Conservation (phyloP, 2,888 invertebrate species). For the Sinohyriopsis cumingii region DNA sequence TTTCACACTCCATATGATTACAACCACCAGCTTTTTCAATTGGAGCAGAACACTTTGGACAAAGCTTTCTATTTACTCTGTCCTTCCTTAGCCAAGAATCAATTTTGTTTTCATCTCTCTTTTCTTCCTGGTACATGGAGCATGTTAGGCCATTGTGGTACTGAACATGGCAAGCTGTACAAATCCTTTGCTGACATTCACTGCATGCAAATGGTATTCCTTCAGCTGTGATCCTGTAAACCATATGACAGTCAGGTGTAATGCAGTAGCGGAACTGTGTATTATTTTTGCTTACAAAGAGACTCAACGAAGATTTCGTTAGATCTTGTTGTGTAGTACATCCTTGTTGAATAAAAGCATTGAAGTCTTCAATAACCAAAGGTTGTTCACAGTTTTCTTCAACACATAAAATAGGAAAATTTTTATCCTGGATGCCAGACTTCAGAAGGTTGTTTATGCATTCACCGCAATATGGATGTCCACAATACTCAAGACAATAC, state of each 20-base stretch:
- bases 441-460: constrained; percentile 48
- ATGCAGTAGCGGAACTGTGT: constrained; percentile 51
- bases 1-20: constrained; percentile 56
- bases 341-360: constrained; percentile 23
- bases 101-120: constrained; percentile 30
- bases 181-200: constrained; percentile 45
- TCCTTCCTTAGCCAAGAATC: constrained; percentile 46
- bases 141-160: constrained; percentile 61
- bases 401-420: constrained; percentile 57
- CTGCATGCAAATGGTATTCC: constrained; percentile 43
- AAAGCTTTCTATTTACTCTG: constrained; percentile 42
- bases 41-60: constrained; percentile 54
- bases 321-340: constrained; percentile 27
- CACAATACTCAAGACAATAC: constrained; percentile 60
- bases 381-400: constrained; percentile 46
- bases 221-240: constrained; percentile 49
- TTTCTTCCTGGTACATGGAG: constrained; percentile 38
- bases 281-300: constrained; percentile 43
- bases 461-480: constrained; percentile 61
- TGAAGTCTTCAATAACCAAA: constrained; percentile 49
- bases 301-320: constrained; percentile 38
- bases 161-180: constrained; percentile 55
- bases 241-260: constrained; percentile 60
- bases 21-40: constrained; percentile 65
- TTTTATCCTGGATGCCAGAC: constrained; percentile 36